Conservation (phyloP, 2,888 invertebrate species). For the Cheilosia grossa region DNA sequence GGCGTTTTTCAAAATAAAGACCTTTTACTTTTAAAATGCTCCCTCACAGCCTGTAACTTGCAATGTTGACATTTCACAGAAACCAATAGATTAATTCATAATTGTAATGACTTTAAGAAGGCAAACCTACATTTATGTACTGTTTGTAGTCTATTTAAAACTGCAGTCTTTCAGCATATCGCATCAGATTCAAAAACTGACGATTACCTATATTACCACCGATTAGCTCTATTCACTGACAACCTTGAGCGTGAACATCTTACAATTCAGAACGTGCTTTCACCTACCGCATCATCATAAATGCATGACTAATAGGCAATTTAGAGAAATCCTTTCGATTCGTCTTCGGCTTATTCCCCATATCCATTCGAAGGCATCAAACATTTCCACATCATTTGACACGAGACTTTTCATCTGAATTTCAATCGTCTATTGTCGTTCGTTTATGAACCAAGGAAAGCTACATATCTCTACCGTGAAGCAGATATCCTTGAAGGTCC, state of each 20-base stretch:
- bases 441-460: slow-evolving; percentile 31
- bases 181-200: too few species aligned
- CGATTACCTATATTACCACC: neutral
- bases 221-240: neutral
- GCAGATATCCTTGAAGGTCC: slow-evolving; percentile 7
- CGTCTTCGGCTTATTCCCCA: slow-evolving; percentile 26
- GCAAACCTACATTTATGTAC: too few species aligned
- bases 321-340: slow-evolving; percentile 34
- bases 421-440: slow-evolving; percentile 43
- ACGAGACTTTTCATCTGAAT: slow-evolving; percentile 32
- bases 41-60: too few species aligned
- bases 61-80: too few species aligned
- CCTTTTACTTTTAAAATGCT: too few species aligned
- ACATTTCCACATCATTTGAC: slow-evolving; percentile 58
- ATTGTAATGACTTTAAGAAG: too few species aligned
- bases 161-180: too few species aligned
- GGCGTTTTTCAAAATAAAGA: too few species aligned
- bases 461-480: slow-evolving; percentile 10
- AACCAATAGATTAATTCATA: too few species aligned
- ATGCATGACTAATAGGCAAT: slow-evolving; percentile 48
- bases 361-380: slow-evolving; percentile 30
- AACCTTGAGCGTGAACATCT: neutral
- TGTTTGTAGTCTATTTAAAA: too few species aligned
- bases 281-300: slow-evolving; percentile 32
- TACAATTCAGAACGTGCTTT: slow-evolving; percentile 32